Evolutionary conservation across 2,797 vertebrate genomes (phyloP).

Genomic region (Catharus ustulatus): DNA sequence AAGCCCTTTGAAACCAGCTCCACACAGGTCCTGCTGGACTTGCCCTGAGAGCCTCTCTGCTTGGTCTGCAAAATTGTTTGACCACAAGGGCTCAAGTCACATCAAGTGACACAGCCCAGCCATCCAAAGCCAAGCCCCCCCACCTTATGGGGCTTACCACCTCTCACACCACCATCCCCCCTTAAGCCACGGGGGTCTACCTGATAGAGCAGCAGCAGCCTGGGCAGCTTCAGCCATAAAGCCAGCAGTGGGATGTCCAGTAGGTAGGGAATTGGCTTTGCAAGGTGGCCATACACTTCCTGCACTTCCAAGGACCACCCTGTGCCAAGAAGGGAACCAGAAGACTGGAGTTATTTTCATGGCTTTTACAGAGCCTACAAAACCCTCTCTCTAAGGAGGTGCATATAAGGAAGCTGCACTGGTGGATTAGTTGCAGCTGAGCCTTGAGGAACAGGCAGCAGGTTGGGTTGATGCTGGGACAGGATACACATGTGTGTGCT

Average conservation of each 20-base stretch:
- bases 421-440: neutral
- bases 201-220: neutral
- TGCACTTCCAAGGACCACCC: too few species aligned
- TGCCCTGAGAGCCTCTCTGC: rapidly evolving
- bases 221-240: neutral
- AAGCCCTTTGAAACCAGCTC: neutral
- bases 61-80: neutral
- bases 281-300: rapidly evolving
- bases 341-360: neutral
- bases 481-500: neutral
- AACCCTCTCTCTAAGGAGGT: neutral
- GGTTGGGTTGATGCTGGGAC: neutral
- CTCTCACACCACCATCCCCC: neutral
- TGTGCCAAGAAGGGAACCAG: rapidly evolving
- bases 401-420: neutral
- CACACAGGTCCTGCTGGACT: neutral
- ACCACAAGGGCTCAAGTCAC: neutral
- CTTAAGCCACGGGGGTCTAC: neutral
- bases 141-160: rapidly evolving
- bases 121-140: neutral
- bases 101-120: neutral
- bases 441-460: neutral
- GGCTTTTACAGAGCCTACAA: neutral
- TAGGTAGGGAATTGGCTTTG: neutral
- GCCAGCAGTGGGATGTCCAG: neutral